phyloP scores from a whole-genome alignment of 2,888 invertebrate species.

The Ormyrus pomaceus region DNA sequence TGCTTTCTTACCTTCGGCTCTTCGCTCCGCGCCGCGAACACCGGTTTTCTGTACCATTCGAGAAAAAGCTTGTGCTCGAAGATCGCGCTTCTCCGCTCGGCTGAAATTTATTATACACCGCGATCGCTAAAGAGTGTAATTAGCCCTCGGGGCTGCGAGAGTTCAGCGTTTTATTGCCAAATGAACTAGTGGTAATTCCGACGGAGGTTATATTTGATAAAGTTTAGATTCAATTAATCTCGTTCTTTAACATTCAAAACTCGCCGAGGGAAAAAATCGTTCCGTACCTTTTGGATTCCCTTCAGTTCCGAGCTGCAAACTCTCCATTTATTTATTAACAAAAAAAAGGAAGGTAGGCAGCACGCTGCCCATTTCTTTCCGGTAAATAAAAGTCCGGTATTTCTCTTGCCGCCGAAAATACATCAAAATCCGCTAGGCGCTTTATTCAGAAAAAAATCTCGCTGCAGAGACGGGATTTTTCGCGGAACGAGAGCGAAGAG shows the following conservation, averaged over 20 bases:
- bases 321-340: too few species aligned
- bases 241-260: neutral
- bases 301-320: neutral
- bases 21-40: slow-evolving; percentile 12
- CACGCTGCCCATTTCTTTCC: neutral
- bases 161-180: neutral
- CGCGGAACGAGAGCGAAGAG: slow-evolving; percentile 11
- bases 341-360: too few species aligned
- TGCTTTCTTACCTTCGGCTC: neutral
- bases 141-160: neutral
- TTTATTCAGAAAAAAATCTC: neutral
- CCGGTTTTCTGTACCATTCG: too few species aligned
- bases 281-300: neutral
- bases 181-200: too few species aligned
- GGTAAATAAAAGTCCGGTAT: slow-evolving; percentile 14
- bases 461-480: slow-evolving; percentile 15
- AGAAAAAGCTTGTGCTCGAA: too few species aligned
- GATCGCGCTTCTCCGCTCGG: neutral
- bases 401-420: slow-evolving; percentile 6
- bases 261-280: neutral
- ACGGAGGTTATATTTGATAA: too few species aligned
- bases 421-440: slow-evolving; percentile 16
- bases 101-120: slow-evolving; percentile 11
- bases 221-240: too few species aligned
- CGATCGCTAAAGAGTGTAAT: slow-evolving; percentile 17